Base-by-base conservation (phyloP, 2,797 vertebrate species). In the Acanthornis magna region DNA sequence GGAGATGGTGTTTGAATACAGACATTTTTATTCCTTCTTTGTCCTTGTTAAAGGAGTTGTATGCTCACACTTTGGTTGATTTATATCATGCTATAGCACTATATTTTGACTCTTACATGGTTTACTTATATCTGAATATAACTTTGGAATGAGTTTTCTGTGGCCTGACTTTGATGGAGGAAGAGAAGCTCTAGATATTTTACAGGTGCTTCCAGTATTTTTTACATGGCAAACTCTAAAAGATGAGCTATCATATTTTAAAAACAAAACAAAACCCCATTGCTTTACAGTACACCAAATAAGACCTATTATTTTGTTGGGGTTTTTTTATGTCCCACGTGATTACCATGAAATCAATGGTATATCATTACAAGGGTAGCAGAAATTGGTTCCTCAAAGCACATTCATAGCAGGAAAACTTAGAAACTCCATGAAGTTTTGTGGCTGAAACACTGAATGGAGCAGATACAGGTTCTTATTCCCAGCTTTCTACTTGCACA, bases 321-420 rank as follows among this genome's bases (percentile, higher is more conserved):
- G n/a, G n/a, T 23, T 75, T 74, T 87, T 79, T 76, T 11, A 72
- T 76, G 55, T 34, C n/a, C 21, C 55, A 25, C 57, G 15, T 47
- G 70, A 86, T 72, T 82, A 45, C 36, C 12, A 23, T 38, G 13
- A 74, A 79, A 79, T 76, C 23, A 51, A 26, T 55, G 23, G 32
- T 53, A 42, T 21, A 55, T 71, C 23, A 61, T 74, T 67, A 65
- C 25, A 78, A 38, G 61, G 16, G 61, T 83, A 66, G 38, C 48
- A 93, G 76, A 96, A 85, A 82, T 85, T 21, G n/a, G 57, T 68
- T 85, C 53, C 70, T 93, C 45, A 91, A 87, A 74, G 30, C 36
- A 79, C 30, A 76, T 45, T 86, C 29, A 22, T 38, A 30, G 53
- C 47, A 89, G 58, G 58, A 87, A 63, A 83, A 45, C 34, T 58